Base-by-base conservation (phyloP, 2,113 vertebrate species). In the Origma solitaria region DNA sequence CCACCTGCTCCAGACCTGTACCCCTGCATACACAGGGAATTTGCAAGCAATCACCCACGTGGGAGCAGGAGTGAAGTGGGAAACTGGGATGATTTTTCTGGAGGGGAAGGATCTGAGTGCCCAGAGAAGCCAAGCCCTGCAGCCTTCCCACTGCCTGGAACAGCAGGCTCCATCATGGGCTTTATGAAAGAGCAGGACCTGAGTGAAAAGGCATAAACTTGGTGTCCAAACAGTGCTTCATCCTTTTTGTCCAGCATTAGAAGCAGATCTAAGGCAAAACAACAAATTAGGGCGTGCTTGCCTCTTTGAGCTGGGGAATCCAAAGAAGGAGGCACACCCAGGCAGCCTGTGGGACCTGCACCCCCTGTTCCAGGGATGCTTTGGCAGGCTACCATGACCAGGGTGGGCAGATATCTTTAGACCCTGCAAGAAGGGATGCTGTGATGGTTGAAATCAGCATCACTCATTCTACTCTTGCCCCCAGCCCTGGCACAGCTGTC, bases 291-390 rank as follows among this genome's bases (percentile, higher is more conserved):
- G n/a, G 54, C 7, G 22, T 2, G 0, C 84, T 84, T 73, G 16
- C 15, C n/a, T 80, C 42, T 82, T 24, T 40, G 71, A 58, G 16
- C 15, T 25, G 25, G 13, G 37, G 40, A 83, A 37, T 83, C 62
- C 64, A 77, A 57, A 69, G 35, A 27, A 33, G 37, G 44, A 54
- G 49, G 33, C n/a, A 35, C 1, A 2, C 6, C 15, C 51, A 42
- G 61, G 56, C 51, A 57, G 68, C 35, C 45, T 3, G 1, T 2
- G 3, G 42, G 61, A 50, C 28, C 35, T 42, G 37, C 45, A 64
- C 44, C 37, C 0, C 0, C 69, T 50, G 65, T 56, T 66, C 65
- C 8, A 0, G 0, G 5, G 70, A 11, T 50, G n/a, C 53, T 38
- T 4, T 25, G 17, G 27, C 17, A 28, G 16, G 11, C 71, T 60